Base-by-base conservation (phyloP, 1,140 invertebrate species). In the Cylas formicarius region DNA sequence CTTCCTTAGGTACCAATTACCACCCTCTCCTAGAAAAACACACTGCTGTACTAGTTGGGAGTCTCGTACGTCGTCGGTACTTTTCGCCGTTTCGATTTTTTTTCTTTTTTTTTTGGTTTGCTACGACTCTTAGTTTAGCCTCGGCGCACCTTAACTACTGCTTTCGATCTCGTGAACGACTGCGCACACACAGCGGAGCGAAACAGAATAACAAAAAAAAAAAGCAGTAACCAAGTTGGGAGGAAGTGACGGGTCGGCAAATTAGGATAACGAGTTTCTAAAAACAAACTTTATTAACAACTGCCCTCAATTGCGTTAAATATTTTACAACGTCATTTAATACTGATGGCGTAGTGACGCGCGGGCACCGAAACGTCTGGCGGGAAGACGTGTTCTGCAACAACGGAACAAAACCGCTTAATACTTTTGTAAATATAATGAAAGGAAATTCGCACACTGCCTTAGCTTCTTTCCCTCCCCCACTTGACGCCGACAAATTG, bases 21-120 rank as follows among this genome's bases (percentile, higher is more conserved):
- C 43, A 46, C 48, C 53, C 34, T 56, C 47, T 29, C 60, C 60
- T 62, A 56, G 56, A 62, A 62, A 62, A 58, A 56, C 58, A 60
- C 50, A 57, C 56, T 62, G 51, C 56, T 62, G 58, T 62, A 62
- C 56, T 60, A 48, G 53, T 26, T 24, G n/a, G n/a, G 37, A n/a
- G 11, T 31, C 5, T 31, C 29, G 8, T 14, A 33, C 18, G 9
- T 33, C 13, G 13, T 33, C 8, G 9, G 14, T 14, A 9, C 36
- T 42, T 32, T 21, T 32, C 28, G 27, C 16, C 42, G 36, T 44
- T 44, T 37, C 29, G 26, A 3, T 19, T 31, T 31, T 34, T 9
- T 33, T 34, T 5, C 29, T 34, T 44, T 34, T n/a, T n/a, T n/a
- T n/a, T n/a, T n/a, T n/a, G n/a, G n/a, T n/a, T n/a, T n/a, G n/a